phyloP scores from a whole-genome alignment of 2,888 invertebrate genomes.

The Nasonovia ribisnigri region DNA sequence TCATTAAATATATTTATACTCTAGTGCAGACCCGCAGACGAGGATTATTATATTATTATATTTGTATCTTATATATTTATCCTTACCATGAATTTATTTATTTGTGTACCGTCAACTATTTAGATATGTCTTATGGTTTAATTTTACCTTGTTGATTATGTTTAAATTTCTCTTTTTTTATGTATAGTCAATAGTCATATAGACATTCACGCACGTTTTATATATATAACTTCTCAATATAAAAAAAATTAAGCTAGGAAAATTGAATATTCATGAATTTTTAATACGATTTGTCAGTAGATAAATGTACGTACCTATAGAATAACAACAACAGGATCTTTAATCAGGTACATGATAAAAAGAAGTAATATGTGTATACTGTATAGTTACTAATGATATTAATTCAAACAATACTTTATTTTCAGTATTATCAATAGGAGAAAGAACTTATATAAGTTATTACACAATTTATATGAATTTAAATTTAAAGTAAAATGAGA shows the following conservation, averaged over 20 bases:
- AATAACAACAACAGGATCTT: not conserved
- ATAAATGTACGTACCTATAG: not conserved
- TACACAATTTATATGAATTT: not conserved
- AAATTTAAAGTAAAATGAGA: not conserved
- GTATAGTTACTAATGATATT: not conserved
- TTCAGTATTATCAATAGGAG: not conserved
- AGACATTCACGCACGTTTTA: not conserved
- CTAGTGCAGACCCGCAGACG: not conserved
- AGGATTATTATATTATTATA: not conserved
- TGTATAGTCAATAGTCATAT: not conserved
- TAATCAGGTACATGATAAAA: not conserved
- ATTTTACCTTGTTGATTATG: not conserved
- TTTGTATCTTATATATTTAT: not conserved
- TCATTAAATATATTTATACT: not conserved
- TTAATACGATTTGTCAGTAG: not conserved
- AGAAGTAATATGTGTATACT: not conserved
- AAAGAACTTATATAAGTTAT: not conserved
- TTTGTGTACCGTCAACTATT: not conserved
- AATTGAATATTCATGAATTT: not conserved
- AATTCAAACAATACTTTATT: not conserved
- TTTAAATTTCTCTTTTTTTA: not conserved
- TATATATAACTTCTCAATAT: not conserved
- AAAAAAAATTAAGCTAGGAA: not conserved
- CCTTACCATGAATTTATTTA: not conserved
- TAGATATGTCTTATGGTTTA: not conserved